Evolutionary conservation across 2,113 vertebrate genomes (phyloP).

Genomic region (Coptodon bakossiorum): DNA sequence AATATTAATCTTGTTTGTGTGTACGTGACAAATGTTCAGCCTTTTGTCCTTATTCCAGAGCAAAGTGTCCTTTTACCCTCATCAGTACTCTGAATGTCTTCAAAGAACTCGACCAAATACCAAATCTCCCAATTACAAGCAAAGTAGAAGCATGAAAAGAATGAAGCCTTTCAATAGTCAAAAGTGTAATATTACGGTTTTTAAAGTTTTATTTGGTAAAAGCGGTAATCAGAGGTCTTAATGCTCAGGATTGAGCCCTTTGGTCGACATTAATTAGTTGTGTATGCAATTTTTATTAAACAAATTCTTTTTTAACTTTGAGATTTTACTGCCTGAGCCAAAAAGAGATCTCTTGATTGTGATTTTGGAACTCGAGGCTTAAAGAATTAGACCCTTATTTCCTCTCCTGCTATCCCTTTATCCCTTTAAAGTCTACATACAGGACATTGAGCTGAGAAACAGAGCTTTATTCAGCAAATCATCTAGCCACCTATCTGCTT

Average conservation of each 20-base stretch:
- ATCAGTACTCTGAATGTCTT: background rate
- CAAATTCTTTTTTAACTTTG: background rate
- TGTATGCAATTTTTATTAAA: background rate
- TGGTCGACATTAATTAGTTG: background rate
- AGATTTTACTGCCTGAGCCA: background rate
- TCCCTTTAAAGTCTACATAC: background rate
- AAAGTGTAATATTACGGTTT: background rate
- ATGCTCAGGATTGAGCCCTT: background rate
- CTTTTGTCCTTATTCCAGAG: background rate
- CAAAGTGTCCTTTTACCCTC: background rate
- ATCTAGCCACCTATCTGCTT: background rate
- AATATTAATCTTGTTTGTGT: background rate
- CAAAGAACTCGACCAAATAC: background rate
- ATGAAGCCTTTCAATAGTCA: background rate
- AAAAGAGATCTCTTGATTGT: background rate
- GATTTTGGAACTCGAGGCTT: background rate
- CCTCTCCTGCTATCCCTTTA: background rate
- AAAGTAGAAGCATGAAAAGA: background rate
- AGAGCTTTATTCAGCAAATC: background rate
- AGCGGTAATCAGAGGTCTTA: background rate
- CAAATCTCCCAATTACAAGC: background rate
- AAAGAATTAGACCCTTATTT: background rate
- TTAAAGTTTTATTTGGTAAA: background rate
- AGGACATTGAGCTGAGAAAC: background rate
- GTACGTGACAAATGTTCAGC: background rate